A percentile compares a stretch with the other conserved stretches of the same genome.
These are phyloP conservation scores for Mylabris phalerata DNA, from an alignment of 1,140 invertebrate species.

Conservation along the genomic window DNA sequence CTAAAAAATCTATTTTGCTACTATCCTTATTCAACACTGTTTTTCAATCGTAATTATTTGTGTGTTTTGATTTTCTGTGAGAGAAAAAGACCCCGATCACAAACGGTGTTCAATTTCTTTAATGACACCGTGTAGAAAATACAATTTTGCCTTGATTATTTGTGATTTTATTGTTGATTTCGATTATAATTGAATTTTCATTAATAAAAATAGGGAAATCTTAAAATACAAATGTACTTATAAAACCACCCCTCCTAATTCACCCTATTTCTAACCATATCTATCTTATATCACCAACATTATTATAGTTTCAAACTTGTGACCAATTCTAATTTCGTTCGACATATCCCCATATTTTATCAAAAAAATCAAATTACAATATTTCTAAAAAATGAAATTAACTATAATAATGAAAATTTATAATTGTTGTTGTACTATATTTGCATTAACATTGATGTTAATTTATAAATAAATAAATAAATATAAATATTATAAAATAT, in stretches of 20 bases:
- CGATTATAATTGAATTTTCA: no score
- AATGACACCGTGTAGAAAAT: no score
- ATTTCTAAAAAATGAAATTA: constrained; percentile 12
- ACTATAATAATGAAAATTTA: neutral
- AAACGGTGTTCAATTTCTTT: no score
- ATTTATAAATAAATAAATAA: constrained; percentile 19
- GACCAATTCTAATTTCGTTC: constrained; percentile 15
- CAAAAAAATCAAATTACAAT: constrained; percentile 21
- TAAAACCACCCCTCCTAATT: neutral
- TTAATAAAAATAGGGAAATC: no score
- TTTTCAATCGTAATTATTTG: no score
- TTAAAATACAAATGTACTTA: constrained; percentile 6
- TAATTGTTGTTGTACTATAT: constrained; percentile 20
- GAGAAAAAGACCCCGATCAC: no score
- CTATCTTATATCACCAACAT: no score
- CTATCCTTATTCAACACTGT: neutral
- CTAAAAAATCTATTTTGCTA: constrained; percentile 18
- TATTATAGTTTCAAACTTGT: neutral
- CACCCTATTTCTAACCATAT: no score
- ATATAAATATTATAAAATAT: constrained; percentile 25
- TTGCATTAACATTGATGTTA: constrained; percentile 27
- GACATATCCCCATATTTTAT: constrained; percentile 8
- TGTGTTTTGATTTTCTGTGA: no score
- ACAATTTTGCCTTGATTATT: no score
- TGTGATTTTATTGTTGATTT: no score